Evolutionary conservation across 2,888 invertebrate species (phyloP).

Genomic region (Spodoptera exigua): DNA sequence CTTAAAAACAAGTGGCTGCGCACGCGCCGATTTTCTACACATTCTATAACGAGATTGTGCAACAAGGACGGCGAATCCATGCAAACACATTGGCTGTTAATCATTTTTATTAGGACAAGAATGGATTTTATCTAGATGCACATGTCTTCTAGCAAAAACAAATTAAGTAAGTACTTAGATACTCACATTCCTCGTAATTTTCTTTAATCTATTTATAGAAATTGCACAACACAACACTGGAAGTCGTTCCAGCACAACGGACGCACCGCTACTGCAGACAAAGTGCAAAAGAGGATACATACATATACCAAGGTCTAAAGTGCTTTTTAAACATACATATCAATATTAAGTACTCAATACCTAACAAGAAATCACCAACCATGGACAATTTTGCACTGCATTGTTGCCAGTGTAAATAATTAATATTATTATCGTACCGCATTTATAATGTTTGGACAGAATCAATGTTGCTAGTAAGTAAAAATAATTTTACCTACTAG

Average conservation of each 20-base stretch:
- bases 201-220: constrained; percentile 1
- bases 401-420: constrained; percentile 17
- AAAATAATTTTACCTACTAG: no score
- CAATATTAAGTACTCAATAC: not conserved
- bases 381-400: constrained; percentile 28
- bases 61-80: no score
- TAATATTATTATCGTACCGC: no score
- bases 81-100: no score
- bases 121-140: not conserved
- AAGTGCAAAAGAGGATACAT: not conserved
- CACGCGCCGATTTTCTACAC: no score
- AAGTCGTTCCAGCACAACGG: not conserved
- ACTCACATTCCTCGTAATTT: constrained; percentile 2
- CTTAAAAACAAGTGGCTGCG: no score
- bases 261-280: constrained; percentile 2
- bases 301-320: not conserved
- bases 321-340: not conserved
- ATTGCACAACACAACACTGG: constrained; percentile 1
- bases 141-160: not conserved
- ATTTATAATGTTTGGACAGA: no score
- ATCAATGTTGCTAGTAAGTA: no score
- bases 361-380: constrained; percentile 23
- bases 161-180: not conserved
- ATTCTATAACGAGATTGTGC: no score
- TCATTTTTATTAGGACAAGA: no score